Percentiles rank a stretch among this genome's conserved stretches.
Evolutionary conservation across 2,888 invertebrate species (phyloP).

Genomic region (Argyra leucocephala): DNA sequence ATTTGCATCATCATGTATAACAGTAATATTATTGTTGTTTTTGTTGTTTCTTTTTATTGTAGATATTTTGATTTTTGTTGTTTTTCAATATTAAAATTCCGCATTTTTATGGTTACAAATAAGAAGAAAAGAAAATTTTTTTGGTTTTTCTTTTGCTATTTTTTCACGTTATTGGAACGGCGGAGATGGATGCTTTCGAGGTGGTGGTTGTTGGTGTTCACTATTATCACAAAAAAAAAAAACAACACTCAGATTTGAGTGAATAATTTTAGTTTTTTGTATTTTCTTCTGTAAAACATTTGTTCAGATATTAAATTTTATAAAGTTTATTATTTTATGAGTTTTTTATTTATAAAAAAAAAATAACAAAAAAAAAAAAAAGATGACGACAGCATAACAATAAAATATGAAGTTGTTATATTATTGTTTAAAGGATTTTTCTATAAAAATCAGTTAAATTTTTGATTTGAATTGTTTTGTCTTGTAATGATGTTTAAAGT

Average conservation of each 20-base stretch:
- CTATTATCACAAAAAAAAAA: no score
- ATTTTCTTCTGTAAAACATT: neutral
- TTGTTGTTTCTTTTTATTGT: neutral
- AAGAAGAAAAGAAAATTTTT: no score
- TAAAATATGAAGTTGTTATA: slow-evolving; percentile 10
- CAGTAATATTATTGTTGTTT: neutral
- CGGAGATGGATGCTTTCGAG: no score
- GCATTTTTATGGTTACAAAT: neutral
- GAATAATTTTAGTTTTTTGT: no score
- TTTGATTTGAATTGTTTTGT: no score
- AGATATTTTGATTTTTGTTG: neutral
- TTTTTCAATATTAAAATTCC: neutral
- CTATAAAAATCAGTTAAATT: no score
- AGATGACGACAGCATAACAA: neutral
- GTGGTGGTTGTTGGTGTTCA: no score
- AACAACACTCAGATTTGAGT: neutral
- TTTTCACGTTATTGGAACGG: no score
- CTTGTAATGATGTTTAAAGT: no score
- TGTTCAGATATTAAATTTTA: neutral
- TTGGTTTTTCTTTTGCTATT: no score
- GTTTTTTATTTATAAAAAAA: neutral
- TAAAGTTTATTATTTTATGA: neutral
- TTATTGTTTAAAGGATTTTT: slow-evolving; percentile 13
- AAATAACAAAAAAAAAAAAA: neutral
- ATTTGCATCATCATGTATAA: neutral